phyloP scores from a whole-genome alignment of 1,140 invertebrate species.

The Araneus ventricosus region DNA sequence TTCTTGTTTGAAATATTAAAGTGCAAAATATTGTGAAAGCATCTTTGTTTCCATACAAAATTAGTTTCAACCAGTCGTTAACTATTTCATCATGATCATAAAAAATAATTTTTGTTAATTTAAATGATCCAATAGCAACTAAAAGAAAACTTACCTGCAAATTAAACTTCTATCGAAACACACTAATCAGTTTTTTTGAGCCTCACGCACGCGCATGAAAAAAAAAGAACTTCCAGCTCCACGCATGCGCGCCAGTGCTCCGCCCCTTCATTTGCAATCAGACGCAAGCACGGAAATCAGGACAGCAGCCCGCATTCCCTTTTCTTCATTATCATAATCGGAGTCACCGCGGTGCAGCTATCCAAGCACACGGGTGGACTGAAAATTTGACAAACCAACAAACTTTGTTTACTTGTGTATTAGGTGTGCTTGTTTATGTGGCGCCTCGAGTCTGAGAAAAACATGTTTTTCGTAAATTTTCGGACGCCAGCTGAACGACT shows the following conservation, averaged over 20 bases:
- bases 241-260: not conserved
- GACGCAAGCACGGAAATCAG: not conserved
- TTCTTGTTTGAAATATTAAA: no score
- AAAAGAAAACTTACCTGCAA: not conserved
- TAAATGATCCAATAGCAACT: no score
- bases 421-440: slow-evolving; percentile 11
- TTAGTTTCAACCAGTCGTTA: no score
- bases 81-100: no score
- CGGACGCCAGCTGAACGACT: not conserved
- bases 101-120: no score
- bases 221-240: not conserved
- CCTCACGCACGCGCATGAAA: not conserved
- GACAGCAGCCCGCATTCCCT: not conserved
- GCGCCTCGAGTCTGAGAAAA: not conserved
- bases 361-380: not conserved
- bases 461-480: not conserved
- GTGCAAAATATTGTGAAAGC: no score
- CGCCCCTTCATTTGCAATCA: not conserved
- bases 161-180: not conserved
- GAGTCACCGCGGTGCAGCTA: not conserved
- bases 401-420: not conserved
- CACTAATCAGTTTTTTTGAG: not conserved
- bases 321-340: not conserved
- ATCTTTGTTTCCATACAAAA: no score
- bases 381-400: not conserved